A percentile compares a stretch with the other conserved stretches of the same genome.
phyloP scores from a whole-genome alignment of 2,113 vertebrate genomes.

The Myotis davidii region DNA sequence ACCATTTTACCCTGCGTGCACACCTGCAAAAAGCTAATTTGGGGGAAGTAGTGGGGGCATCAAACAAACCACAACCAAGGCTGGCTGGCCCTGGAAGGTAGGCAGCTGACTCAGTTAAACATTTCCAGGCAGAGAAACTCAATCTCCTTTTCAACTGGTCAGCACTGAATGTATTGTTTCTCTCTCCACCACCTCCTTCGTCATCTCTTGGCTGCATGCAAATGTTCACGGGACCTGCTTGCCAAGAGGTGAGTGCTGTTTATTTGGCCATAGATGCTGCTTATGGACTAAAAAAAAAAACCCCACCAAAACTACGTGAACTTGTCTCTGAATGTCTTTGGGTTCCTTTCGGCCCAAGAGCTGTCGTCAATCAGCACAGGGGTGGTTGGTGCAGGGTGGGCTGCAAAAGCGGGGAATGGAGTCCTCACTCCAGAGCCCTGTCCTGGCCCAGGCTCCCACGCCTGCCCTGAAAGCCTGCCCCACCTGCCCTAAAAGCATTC shows the following conservation, averaged over 20 bases:
- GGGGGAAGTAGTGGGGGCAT: neutral
- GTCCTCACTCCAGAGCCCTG: neutral
- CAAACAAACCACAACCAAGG: neutral
- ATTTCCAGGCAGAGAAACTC: constrained; percentile 17
- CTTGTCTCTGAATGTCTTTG: neutral
- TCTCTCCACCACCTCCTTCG: neutral
- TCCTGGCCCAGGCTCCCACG: neutral
- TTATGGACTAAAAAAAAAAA: neutral
- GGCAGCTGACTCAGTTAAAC: neutral
- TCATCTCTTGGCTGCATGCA: neutral
- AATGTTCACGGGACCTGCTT: neutral
- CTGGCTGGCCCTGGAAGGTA: neutral
- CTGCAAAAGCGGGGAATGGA: neutral
- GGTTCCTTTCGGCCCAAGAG: neutral
- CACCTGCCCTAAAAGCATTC: neutral
- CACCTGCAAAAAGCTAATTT: neutral
- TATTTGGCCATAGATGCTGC: neutral
- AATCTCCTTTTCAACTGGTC: neutral
- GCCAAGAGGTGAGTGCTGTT: neutral
- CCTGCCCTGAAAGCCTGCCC: neutral
- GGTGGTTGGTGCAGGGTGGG: neutral
- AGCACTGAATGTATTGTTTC: neutral
- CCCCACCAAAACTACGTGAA: neutral
- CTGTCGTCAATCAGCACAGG: neutral
- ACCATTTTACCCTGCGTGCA: neutral